phyloP scores from a whole-genome alignment of 2,888 invertebrate species.

The Siphlonurus alternatus region DNA sequence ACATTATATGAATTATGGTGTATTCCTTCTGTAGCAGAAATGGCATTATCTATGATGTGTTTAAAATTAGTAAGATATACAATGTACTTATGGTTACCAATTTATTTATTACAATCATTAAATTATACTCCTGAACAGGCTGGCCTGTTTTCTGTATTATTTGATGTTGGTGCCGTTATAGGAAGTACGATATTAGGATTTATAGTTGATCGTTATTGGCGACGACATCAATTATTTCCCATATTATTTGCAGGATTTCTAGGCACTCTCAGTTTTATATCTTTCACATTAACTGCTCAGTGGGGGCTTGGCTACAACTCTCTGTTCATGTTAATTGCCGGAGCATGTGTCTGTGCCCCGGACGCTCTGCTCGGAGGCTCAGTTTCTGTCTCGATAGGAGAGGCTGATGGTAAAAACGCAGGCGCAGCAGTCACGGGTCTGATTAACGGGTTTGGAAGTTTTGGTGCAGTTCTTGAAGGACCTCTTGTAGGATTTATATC shows the following conservation, averaged over 20 bases:
- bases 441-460: slow-evolving; percentile 30
- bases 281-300: slow-evolving; percentile 25
- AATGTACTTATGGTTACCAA: slow-evolving; percentile 31
- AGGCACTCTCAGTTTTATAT: slow-evolving; percentile 10
- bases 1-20: slow-evolving; percentile 22
- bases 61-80: slow-evolving; percentile 30
- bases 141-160: slow-evolving; percentile 28
- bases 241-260: slow-evolving; percentile 16
- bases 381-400: slow-evolving; percentile 29
- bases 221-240: background rate
- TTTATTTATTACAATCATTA: slow-evolving; percentile 26
- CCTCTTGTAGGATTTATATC: slow-evolving; percentile 28
- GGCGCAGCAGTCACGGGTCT: slow-evolving; percentile 28
- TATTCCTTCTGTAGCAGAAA: slow-evolving; percentile 25
- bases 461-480: slow-evolving; percentile 30
- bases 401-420: slow-evolving; percentile 25
- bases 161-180: slow-evolving; percentile 30
- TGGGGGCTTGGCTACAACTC: slow-evolving; percentile 25
- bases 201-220: slow-evolving; percentile 24
- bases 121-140: slow-evolving; percentile 25
- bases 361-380: slow-evolving; percentile 28
- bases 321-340: slow-evolving; percentile 25
- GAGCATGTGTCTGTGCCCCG: slow-evolving; percentile 29
- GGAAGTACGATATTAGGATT: slow-evolving; percentile 28
- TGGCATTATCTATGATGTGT: slow-evolving; percentile 28